Evolutionary conservation across 2,888 invertebrate species (phyloP), one percentile per base, ranked within the genome.

Genomic region (Melipona beecheii): DNA sequence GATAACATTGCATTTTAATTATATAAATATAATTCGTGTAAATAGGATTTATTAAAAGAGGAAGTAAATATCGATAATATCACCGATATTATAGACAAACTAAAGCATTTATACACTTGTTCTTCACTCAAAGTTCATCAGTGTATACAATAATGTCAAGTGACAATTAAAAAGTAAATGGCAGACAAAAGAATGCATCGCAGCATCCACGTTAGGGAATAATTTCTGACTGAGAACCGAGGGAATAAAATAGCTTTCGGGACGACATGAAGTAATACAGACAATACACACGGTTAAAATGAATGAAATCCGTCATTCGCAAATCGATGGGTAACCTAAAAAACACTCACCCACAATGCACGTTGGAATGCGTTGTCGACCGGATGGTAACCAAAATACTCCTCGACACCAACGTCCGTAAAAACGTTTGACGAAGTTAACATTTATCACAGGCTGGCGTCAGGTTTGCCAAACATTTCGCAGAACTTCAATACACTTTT

Each of bases 331-430:
- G n/a, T 83, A 79, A 85, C 78, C 74, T 84, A 24, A 81, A 79
- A 75, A 17, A 64, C 17, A 78, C 87, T 87, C 62, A 87, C 87
- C 87, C 56, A 68, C 75, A 58, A 58, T 50, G 65, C 24, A 60
- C 60, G 43, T 27, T 62, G 54, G 64, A 56, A 58, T 84, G 60
- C 54, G 4, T 64, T 49, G 24, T 56, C 66, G 80, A 73, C 50
- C 58, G 24, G 21, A 78, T 21, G 74, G 56, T 80, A 71, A 80
- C 66, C 60, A 19, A 56, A 24, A 70, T 43, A 50, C 66, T 72
- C 64, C 54, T 73, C 27, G 74, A 68, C 65, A 50, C 52, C 75
- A 75, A 49, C 49, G 68, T 78, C 50, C 72, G 31, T 27, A 27
- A n/a, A 24, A 49, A 70, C 54, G 58, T 66, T 73, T n/a, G 43